A percentile compares a stretch with the other conserved stretches of the same genome.
Evolutionary conservation across 2,888 invertebrate genomes (phyloP).

Genomic region (Microctonus brassicae): DNA sequence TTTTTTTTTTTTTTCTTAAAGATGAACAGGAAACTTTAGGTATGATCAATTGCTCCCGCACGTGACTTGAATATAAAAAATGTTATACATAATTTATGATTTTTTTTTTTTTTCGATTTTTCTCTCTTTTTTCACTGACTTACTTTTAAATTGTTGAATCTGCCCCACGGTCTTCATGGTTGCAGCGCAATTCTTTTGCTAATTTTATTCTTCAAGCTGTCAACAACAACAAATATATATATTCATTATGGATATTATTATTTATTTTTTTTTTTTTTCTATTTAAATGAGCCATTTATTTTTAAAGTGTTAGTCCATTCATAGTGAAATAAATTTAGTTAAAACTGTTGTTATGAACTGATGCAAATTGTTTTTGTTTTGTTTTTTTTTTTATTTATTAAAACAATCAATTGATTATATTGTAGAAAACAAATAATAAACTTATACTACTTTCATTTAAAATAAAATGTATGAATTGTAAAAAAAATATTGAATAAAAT

Average conservation of each 20-base stretch:
- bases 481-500: too few relatives aligned
- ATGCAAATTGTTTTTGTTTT: too few relatives aligned
- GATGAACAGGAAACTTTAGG: slow-evolving; percentile 3
- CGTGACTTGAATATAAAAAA: slow-evolving; percentile 7
- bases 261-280: too few relatives aligned
- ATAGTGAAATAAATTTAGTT: neutral
- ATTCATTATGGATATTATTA: neutral
- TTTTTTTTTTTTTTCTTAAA: neutral
- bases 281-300: too few relatives aligned
- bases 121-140: slow-evolving; percentile 47
- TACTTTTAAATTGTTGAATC: slow-evolving; percentile 64
- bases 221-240: neutral
- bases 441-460: too few relatives aligned
- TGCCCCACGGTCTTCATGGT: slow-evolving; percentile 62
- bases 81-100: neutral
- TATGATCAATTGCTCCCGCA: slow-evolving; percentile 1
- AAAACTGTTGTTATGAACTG: neutral
- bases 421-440: too few relatives aligned
- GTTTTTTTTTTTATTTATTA: too few relatives aligned
- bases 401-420: too few relatives aligned
- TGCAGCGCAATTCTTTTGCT: slow-evolving; percentile 42
- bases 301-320: too few relatives aligned
- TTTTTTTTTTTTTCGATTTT: neutral
- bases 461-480: too few relatives aligned
- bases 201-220: neutral